Percentiles rank a stretch among this genome's conserved stretches.
Evolutionary conservation across 1,140 invertebrate species (phyloP).

Genomic region (Drosophila kohkoa): DNA sequence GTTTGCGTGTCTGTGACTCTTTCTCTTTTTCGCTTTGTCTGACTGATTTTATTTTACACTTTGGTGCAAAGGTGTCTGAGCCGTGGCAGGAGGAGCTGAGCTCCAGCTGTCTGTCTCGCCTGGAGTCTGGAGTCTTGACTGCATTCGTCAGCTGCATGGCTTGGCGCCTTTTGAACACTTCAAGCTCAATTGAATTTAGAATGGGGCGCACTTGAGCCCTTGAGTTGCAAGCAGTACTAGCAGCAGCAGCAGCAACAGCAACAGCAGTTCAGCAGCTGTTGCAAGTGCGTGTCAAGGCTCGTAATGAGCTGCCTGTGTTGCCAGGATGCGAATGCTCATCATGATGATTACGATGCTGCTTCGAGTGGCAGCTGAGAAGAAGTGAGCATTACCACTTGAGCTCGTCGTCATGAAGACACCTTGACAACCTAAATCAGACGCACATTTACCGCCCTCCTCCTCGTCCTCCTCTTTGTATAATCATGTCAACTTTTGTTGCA

Average conservation of each 20-base stretch:
- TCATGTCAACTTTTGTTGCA: constrained; percentile 18
- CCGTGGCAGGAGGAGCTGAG: not conserved
- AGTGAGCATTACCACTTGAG: constrained; percentile 32
- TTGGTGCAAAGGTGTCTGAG: constrained; percentile 18
- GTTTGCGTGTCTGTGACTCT: constrained; percentile 10
- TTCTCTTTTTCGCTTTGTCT: not conserved
- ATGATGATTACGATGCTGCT: constrained; percentile 6
- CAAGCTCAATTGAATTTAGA: constrained; percentile 79
- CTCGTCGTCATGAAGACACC: constrained; percentile 2
- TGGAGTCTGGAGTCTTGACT: constrained; percentile 12
- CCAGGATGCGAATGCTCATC: constrained; percentile 50
- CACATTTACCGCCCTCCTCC: not conserved
- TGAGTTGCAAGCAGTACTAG: not conserved
- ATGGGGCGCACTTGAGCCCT: constrained; percentile 62
- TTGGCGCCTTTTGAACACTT: constrained; percentile 74
- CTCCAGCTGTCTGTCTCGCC: constrained; percentile 7
- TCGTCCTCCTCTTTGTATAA: not conserved
- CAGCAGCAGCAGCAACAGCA: not conserved
- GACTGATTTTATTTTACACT: constrained; percentile 4
- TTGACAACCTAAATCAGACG: constrained; percentile 26
- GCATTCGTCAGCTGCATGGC: constrained; percentile 32
- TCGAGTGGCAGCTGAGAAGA: constrained; percentile 22
- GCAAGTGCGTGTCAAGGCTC: constrained; percentile 51
- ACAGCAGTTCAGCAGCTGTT: constrained; percentile 33
- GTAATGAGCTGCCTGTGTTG: constrained; percentile 67